Conservation (phyloP, 2,888 invertebrate genomes). For the Luffia ferchaultella region DNA sequence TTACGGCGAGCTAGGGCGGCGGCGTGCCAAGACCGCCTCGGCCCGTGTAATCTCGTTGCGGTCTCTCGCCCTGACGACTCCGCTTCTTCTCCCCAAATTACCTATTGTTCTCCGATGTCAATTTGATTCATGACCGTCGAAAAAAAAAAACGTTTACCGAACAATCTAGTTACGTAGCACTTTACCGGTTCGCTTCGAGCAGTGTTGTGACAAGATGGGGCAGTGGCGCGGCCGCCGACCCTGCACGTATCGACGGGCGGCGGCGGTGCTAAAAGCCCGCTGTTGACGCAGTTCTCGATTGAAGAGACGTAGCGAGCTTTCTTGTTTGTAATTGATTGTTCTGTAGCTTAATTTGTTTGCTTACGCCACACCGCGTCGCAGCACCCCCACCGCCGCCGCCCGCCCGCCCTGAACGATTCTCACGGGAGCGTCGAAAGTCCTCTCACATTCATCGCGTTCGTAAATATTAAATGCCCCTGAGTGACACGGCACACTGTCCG, state of each 20-base stretch:
- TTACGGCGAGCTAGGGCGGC: constrained; percentile 48
- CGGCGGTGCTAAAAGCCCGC: constrained; percentile 48
- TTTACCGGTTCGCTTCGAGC: not conserved
- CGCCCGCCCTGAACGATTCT: constrained; percentile 26
- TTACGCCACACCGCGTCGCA: constrained; percentile 32
- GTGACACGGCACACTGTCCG: not conserved
- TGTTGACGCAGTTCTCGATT: constrained; percentile 62
- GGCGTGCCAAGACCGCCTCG: constrained; percentile 32
- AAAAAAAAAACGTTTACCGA: constrained; percentile 20
- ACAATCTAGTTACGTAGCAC: not conserved
- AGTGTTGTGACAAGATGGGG: not conserved
- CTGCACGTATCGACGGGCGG: not conserved
- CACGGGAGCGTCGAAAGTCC: constrained; percentile 40
- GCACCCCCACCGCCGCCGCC: constrained; percentile 9
- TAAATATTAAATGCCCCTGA: constrained; percentile 53
- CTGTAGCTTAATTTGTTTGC: constrained; percentile 66
- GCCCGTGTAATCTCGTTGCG: constrained; percentile 55
- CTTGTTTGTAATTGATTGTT: constrained; percentile 64
- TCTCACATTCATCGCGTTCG: constrained; percentile 40
- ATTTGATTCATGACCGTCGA: constrained; percentile 45
- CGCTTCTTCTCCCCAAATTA: constrained; percentile 48
- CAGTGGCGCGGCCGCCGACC: not conserved
- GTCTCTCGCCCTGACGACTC: constrained; percentile 45
- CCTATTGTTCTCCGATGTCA: constrained; percentile 49
- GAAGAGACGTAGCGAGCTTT: constrained; percentile 44